phyloP scores from a whole-genome alignment of 2,888 invertebrate genomes.

The Marasmarcha lunaedactyla region DNA sequence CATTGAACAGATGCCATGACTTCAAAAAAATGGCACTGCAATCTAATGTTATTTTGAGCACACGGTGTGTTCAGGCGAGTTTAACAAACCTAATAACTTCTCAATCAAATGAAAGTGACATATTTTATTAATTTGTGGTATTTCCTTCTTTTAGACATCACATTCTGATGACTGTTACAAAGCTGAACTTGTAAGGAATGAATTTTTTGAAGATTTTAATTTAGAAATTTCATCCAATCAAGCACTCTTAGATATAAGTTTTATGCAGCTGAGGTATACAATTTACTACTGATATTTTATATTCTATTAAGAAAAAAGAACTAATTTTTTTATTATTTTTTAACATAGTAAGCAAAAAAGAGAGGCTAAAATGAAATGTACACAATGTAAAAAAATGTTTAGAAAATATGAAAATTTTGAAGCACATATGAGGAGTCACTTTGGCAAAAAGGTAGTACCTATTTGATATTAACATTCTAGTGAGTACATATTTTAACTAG shows the following conservation, averaged over 20 bases:
- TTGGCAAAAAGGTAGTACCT: conserved; percentile 53
- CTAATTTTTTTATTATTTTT: too few relatives aligned
- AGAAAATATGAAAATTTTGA: conserved; percentile 64
- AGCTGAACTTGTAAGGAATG: background rate
- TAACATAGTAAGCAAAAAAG: background rate
- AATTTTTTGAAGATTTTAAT: background rate
- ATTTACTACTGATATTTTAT: background rate
- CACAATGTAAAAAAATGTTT: conserved; percentile 57
- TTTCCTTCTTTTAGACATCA: too few relatives aligned
- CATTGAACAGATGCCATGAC: conserved; percentile 47
- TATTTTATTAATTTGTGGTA: too few relatives aligned
- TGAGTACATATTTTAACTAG: too few relatives aligned
- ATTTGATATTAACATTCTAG: too few relatives aligned
- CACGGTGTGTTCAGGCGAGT: too few relatives aligned
- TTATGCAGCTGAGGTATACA: background rate
- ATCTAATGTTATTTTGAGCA: conserved; percentile 47
- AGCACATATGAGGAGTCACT: conserved; percentile 61
- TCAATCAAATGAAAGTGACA: too few relatives aligned
- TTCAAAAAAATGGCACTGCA: conserved; percentile 55
- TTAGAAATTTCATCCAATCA: background rate
- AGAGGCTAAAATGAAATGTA: conserved; percentile 40
- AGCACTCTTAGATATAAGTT: background rate
- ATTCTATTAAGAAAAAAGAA: background rate
- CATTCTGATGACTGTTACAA: too few relatives aligned
- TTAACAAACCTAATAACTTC: too few relatives aligned